Evolutionary conservation across 2,113 vertebrate species (phyloP).

Genomic region (Rhodinocichla rosea): DNA sequence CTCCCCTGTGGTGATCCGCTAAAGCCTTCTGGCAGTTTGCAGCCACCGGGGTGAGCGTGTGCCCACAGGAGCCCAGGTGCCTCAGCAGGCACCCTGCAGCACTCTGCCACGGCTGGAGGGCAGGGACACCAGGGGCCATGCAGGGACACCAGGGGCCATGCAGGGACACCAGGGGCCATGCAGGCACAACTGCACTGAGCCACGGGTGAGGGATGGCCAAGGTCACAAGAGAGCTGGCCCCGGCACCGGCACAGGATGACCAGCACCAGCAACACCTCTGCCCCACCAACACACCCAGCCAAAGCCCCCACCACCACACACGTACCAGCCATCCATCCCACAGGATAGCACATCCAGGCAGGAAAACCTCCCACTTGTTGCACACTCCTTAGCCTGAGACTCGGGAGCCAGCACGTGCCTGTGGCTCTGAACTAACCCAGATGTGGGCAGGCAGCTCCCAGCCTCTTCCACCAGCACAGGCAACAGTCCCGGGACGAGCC

Average conservation of each 20-base stretch:
- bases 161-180: rapidly evolving
- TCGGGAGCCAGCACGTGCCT: neutral
- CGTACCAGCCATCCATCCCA: neutral
- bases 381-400: neutral
- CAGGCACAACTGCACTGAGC: neutral
- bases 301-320: rapidly evolving
- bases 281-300: neutral
- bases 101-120: rapidly evolving
- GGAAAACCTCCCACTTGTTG: slow-evolving; percentile 8
- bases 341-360: neutral
- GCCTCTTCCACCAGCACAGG: neutral
- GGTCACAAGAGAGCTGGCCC: rapidly evolving
- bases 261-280: neutral
- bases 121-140: rapidly evolving
- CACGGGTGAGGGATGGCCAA: rapidly evolving
- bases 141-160: rapidly evolving
- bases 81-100: neutral
- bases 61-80: neutral
- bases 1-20: neutral
- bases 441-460: neutral
- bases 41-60: rapidly evolving
- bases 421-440: neutral
- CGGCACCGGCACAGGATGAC: neutral
- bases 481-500: neutral
- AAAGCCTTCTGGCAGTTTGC: neutral